These are phyloP conservation scores for Syngnathus floridae DNA, from an alignment of 2,113 vertebrate genomes.

Conservation along the genomic window DNA sequence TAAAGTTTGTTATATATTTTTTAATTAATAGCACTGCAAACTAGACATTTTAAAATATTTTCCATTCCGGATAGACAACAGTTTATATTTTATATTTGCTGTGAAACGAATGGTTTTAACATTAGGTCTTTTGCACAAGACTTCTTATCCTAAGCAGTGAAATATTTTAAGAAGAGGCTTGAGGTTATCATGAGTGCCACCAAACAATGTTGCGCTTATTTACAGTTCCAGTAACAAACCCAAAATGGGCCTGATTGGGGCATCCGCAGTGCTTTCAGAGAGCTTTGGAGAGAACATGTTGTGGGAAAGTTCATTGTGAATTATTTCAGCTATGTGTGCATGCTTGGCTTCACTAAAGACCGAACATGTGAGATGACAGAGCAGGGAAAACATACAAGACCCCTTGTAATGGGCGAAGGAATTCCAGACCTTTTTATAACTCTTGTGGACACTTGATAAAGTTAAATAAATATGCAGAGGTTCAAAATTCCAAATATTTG, in stretches of 20 bases:
- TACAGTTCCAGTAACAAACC: slow-evolving; percentile 41
- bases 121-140: slow-evolving; percentile 42
- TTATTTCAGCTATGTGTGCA: slow-evolving; percentile 68
- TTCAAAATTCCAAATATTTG: slow-evolving; percentile 53
- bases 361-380: slow-evolving; percentile 61
- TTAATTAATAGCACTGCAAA: slow-evolving; percentile 12
- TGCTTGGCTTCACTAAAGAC: slow-evolving; percentile 52
- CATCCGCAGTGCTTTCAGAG: slow-evolving; percentile 49
- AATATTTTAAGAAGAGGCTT: slow-evolving; percentile 27
- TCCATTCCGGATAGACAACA: slow-evolving; percentile 39
- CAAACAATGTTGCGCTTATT: slow-evolving; percentile 48
- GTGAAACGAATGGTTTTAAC: slow-evolving; percentile 52
- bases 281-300: slow-evolving; percentile 51
- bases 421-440: slow-evolving; percentile 67
- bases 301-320: slow-evolving; percentile 74
- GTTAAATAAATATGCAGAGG: slow-evolving; percentile 61
- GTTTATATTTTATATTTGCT: slow-evolving; percentile 22
- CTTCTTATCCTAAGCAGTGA: slow-evolving; percentile 32
- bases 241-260: slow-evolving; percentile 8
- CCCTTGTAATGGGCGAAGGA: slow-evolving; percentile 62
- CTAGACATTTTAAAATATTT: slow-evolving; percentile 45
- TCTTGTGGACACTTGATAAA: slow-evolving; percentile 45
- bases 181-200: slow-evolving; percentile 42
- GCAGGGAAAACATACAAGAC: slow-evolving; percentile 65
- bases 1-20: neutral